Conservation (phyloP, 2,888 invertebrate genomes). For the Pyrgus malvae region DNA sequence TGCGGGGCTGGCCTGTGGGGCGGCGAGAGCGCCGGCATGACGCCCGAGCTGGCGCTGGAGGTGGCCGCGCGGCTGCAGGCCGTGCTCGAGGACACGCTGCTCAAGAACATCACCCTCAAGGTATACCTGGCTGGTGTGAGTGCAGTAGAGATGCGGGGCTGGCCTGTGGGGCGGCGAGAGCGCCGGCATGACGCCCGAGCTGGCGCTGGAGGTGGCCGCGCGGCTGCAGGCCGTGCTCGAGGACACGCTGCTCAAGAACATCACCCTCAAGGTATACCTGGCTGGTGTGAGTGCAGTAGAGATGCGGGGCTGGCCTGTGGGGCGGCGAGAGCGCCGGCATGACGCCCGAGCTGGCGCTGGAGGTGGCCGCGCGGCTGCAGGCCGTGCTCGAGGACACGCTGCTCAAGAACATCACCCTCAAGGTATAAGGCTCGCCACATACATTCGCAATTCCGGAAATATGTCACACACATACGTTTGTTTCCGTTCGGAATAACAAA, state of each 20-base stretch:
- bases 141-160: no score
- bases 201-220: conserved; percentile 96
- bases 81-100: conserved; percentile 94
- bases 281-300: no score
- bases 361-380: no score
- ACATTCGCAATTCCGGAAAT: no score
- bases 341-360: no score
- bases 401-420: conserved; percentile 94
- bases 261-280: conserved; percentile 87
- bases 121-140: conserved; percentile 62
- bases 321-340: no score
- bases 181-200: no score
- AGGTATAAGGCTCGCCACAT: no score
- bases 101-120: conserved; percentile 95
- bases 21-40: conserved; percentile 86
- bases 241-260: conserved; percentile 94
- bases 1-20: conserved; percentile 96
- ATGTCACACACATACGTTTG: no score
- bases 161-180: no score
- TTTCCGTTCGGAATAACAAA: no score
- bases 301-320: no score
- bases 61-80: conserved; percentile 95
- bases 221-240: conserved; percentile 95
- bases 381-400: conserved; percentile 96
- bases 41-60: conserved; percentile 93